These are phyloP conservation scores for Centropus unirufus DNA, from an alignment of 2,113 vertebrate species.

Conservation along the genomic window DNA sequence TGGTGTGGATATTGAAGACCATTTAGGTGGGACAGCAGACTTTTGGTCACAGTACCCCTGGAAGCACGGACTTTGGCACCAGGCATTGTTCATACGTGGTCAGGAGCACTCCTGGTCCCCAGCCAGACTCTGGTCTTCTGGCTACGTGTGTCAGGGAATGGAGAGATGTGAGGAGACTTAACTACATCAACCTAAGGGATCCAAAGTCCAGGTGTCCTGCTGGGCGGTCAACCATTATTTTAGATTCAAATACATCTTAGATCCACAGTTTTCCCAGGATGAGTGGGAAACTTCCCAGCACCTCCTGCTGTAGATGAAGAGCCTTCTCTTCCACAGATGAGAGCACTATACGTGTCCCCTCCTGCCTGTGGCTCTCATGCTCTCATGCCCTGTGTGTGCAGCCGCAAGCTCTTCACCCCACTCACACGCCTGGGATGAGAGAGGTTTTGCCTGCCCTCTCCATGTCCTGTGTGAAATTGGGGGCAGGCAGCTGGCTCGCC, in stretches of 20 bases:
- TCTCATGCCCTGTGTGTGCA: background rate
- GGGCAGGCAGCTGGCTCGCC: background rate
- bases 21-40: background rate
- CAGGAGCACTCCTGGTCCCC: background rate
- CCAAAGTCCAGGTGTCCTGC: background rate
- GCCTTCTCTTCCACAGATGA: background rate
- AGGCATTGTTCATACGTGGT: background rate
- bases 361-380: background rate
- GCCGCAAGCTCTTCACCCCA: background rate
- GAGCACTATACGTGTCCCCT: background rate
- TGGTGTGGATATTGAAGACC: background rate
- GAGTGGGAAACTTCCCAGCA: conserved; percentile 5
- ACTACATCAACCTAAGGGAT: background rate
- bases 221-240: background rate
- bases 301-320: background rate
- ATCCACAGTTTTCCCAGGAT: background rate
- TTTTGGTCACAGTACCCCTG: background rate
- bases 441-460: background rate
- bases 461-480: background rate
- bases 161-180: background rate
- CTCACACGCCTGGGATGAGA: background rate
- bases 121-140: background rate
- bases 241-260: conserved; percentile 1
- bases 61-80: background rate
- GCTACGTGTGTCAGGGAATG: background rate